phyloP scores from a whole-genome alignment of 2,113 vertebrate species.

The Aramus guarauna region DNA sequence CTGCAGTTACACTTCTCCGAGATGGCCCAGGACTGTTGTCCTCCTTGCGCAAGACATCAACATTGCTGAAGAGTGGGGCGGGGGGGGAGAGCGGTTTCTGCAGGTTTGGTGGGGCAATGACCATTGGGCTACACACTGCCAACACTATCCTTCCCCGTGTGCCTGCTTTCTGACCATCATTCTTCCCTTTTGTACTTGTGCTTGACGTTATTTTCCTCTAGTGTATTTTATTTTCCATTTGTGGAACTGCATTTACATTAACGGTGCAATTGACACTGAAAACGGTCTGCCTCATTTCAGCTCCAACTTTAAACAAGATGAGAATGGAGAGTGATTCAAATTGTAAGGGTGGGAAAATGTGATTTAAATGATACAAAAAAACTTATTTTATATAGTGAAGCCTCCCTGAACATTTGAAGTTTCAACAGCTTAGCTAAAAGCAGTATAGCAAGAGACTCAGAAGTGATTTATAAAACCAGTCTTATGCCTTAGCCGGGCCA shows the following conservation, averaged over 20 bases:
- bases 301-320: conserved; percentile 5
- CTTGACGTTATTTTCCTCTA: conserved; percentile 44
- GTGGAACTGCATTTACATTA: conserved; percentile 36
- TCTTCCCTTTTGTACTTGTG: conserved; percentile 17
- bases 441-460: background rate
- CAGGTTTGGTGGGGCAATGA: background rate
- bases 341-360: background rate
- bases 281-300: background rate
- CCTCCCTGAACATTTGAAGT: background rate
- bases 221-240: conserved; percentile 59
- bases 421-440: background rate
- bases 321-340: background rate
- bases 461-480: background rate
- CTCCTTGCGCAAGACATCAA: rapidly evolving
- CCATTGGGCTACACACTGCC: background rate
- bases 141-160: background rate
- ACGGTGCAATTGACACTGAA: background rate
- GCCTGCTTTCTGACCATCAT: background rate
- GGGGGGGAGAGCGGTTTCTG: background rate
- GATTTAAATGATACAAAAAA: background rate
- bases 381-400: background rate
- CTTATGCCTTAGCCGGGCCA: background rate
- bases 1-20: background rate
- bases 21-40: background rate
- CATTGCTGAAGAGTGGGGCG: background rate